Base-by-base conservation (phyloP, 2,888 invertebrate genomes). In the Phytoseiulus persimilis region DNA sequence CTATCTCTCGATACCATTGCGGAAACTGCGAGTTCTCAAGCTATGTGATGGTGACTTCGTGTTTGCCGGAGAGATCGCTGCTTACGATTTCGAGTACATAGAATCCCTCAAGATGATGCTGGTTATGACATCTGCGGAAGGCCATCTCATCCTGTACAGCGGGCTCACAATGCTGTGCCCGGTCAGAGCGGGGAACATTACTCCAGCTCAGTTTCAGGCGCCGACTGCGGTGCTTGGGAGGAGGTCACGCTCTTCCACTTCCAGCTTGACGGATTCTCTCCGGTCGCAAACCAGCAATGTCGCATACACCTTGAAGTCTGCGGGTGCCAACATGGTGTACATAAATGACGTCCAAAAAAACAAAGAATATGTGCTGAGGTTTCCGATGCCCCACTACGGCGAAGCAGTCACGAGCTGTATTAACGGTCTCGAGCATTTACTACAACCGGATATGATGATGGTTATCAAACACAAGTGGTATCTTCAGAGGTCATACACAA, bases 191-290 rank as follows among this genome's bases (percentile, higher is more conserved):
- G 39, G n/a, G n/a, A 39, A n/a, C n/a, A 32, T 87, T 9, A 39
- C 87, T 11, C 87, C 33, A 23, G 45, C 45, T 33, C 87, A 87
- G 32, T 65, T 65, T 18, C 11, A 2, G 18, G 65, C 65, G 18
- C 65, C 65, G 11, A 65, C 65, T 2, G 2, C 65, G 18, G 65
- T 28, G 65, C 11, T 18, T 28, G 45, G 39, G n/a, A 11, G 87
- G n/a, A 87, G 87, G 31, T 87, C 87, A n/a, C 87, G 87, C n/a
- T 33, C 39, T 11, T 87, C 87, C 87, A 33, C 32, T n/a, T 87
- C 87, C 0, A 87, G 23, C 65, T 18, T 65, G 65, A 65, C 65
- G 18, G 87, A 87, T 32, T 45, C 45, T 45, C 32, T 32, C 6
- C 87, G 87, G n/a, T 33, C 87, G 32, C 87, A 65, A 23, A 18